These are phyloP conservation scores for Drosophila nannoptera DNA, from an alignment of 1,140 invertebrate genomes.

Conservation along the genomic window DNA sequence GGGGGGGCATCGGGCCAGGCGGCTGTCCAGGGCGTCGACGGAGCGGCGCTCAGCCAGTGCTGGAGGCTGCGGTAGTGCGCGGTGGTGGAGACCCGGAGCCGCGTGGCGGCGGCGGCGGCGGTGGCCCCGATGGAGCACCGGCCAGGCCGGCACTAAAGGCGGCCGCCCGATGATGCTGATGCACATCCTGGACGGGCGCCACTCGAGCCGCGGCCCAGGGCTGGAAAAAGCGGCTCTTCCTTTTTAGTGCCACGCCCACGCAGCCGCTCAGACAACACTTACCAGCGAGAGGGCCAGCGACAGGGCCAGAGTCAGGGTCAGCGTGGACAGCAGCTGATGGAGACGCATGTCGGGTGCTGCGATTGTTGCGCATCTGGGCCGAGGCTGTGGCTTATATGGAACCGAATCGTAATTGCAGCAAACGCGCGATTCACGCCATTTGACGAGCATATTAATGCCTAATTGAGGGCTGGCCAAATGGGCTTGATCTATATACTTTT, in stretches of 20 bases:
- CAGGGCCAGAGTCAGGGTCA: slow-evolving; percentile 45
- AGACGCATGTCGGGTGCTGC: slow-evolving; percentile 53
- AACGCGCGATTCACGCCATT: slow-evolving; percentile 53
- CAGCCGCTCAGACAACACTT: not conserved
- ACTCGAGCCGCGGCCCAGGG: slow-evolving; percentile 31
- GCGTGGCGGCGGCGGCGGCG: slow-evolving; percentile 34
- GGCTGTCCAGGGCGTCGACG: too few relatives aligned
- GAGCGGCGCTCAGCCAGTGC: slow-evolving; percentile 18
- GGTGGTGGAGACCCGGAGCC: slow-evolving; percentile 35
- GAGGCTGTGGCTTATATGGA: slow-evolving; percentile 55
- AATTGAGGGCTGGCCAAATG: slow-evolving; percentile 51
- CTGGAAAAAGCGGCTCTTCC: slow-evolving; percentile 11
- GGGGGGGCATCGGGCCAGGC: not conserved
- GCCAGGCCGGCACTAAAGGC: slow-evolving; percentile 12
- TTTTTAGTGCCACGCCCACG: not conserved
- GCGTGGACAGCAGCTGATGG: slow-evolving; percentile 24
- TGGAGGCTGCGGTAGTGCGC: slow-evolving; percentile 39
- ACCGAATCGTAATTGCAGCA: slow-evolving; percentile 25
- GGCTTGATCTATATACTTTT: slow-evolving; percentile 10
- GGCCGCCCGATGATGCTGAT: slow-evolving; percentile 26
- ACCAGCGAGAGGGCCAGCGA: slow-evolving; percentile 34
- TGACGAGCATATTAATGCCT: slow-evolving; percentile 49
- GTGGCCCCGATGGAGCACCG: slow-evolving; percentile 19
- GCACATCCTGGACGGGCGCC: not conserved
- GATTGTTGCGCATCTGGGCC: slow-evolving; percentile 50